Conservation (phyloP, 2,888 invertebrate species). For the Cryptosula pallasiana region DNA sequence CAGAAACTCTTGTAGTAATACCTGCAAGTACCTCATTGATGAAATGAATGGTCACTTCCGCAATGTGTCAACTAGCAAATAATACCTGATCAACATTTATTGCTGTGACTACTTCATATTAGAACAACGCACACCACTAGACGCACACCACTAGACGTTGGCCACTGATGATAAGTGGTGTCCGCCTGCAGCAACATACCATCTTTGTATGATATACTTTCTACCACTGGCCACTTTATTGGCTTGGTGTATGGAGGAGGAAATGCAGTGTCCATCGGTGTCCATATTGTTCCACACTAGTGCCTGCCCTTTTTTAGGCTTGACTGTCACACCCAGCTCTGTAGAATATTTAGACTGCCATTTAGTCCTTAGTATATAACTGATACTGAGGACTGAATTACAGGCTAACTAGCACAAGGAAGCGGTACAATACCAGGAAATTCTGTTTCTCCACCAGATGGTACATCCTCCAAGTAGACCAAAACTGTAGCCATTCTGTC, state of each 20-base stretch:
- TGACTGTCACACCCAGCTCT: conserved; percentile 47
- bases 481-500: conserved; percentile 39
- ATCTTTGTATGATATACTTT: conserved; percentile 45
- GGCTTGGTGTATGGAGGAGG: conserved; percentile 41
- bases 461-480: conserved; percentile 34
- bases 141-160: too few species aligned
- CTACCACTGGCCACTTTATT: conserved; percentile 40
- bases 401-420: neutral
- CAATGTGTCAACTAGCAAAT: too few species aligned
- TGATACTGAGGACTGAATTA: neutral
- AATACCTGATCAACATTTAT: too few species aligned
- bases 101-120: too few species aligned
- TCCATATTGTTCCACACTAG: conserved; percentile 49
- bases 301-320: conserved; percentile 43
- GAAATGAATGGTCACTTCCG: too few species aligned
- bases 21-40: too few species aligned
- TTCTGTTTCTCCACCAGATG: conserved; percentile 35
- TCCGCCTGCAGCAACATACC: conserved; percentile 38
- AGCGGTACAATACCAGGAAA: conserved; percentile 34
- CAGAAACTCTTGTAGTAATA: conserved; percentile 48
- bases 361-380: neutral
- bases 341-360: too few species aligned
- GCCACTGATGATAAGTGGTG: too few species aligned
- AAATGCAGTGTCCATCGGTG: conserved; percentile 40
- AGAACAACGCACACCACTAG: too few species aligned